Base-by-base conservation (phyloP, 2,113 vertebrate species). In the Scartelaos histophorus region DNA sequence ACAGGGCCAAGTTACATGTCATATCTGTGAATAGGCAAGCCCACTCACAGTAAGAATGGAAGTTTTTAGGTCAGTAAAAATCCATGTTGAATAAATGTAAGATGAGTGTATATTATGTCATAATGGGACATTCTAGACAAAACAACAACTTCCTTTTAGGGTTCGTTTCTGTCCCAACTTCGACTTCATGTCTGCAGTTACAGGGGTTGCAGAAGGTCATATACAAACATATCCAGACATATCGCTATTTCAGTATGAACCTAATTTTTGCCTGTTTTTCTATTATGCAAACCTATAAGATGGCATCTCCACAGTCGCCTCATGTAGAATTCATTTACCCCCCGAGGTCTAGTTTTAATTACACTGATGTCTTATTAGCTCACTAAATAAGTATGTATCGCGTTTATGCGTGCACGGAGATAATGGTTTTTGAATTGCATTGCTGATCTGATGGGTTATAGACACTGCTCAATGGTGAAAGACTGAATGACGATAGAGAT, bases 341-440 rank as follows among this genome's bases (percentile, higher is more conserved):
- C 12, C 53, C 15, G 45, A 68, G 61, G 46, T 67, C 73, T 76
- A 51, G 56, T 66, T 75, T 83, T 69, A 81, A 84, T 81, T 69
- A 79, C 62, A 19, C 13, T 38, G 78, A 78, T 78, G 53, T 19
- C 66, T 71, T 74, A 81, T 81, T 81, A 83, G 68, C 38, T n/a
- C 19, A 19, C 19, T 73, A 70, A 81, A 72, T 69, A 47, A 73
- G 58, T 69, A 58, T 56, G 38, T 66, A 73, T 79, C 78, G 68
- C 69, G 22, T 77, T 79, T 47, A 47, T 69, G 51, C 51, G 5
- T 21, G 17, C 35, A 17, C 56, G 21, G 24, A 75, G 35, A 74
- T 82, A 91, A 82, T 82, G 54, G 53, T 88, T 86, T 85, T 70
- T 79, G 70, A 77, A 78, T 81, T 77, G 67, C 73, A 67, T 43